Percentiles rank a stretch among this genome's conserved stretches.
These are phyloP conservation scores for Drosophila suboccidentalis DNA, from an alignment of 2,888 invertebrate species.

Conservation along the genomic window DNA sequence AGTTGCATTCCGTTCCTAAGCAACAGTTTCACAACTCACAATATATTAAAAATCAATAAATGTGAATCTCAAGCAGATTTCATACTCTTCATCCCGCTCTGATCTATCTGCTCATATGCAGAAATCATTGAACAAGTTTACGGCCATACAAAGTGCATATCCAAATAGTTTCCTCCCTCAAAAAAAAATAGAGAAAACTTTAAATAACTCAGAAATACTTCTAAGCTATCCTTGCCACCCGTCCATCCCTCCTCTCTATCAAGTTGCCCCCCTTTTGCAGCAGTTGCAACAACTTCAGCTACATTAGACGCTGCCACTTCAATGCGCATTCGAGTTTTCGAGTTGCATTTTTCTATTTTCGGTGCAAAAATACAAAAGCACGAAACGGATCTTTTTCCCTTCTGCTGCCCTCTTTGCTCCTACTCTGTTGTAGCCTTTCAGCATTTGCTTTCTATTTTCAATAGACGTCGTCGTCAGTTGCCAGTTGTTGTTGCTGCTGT, in stretches of 20 bases:
- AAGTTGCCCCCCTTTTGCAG: slow-evolving; percentile 2
- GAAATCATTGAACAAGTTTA: slow-evolving; percentile 14
- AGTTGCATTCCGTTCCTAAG: not conserved
- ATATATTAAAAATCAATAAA: slow-evolving; percentile 2
- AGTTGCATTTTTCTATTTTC: slow-evolving; percentile 72
- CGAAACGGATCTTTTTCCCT: slow-evolving; percentile 52
- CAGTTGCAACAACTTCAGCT: slow-evolving; percentile 60
- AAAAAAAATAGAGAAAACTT: slow-evolving; percentile 13
- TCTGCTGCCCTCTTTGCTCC: not conserved
- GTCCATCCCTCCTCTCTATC: not conserved
- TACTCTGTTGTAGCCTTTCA: slow-evolving; percentile 56
- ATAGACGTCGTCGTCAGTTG: slow-evolving; percentile 69
- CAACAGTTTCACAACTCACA: not conserved
- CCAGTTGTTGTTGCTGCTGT: slow-evolving; percentile 42
- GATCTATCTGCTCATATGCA: slow-evolving; percentile 9
- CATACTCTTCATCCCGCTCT: not conserved
- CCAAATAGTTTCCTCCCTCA: slow-evolving; percentile 20
- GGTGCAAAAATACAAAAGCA: slow-evolving; percentile 77
- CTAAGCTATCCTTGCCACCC: slow-evolving; percentile 27
- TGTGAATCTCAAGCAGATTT: not conserved
- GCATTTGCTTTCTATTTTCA: slow-evolving; percentile 75
- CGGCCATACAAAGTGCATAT: slow-evolving; percentile 29
- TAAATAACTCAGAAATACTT: slow-evolving; percentile 52
- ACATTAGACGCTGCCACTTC: slow-evolving; percentile 75
- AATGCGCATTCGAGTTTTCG: slow-evolving; percentile 66